phyloP scores from a whole-genome alignment of 2,113 vertebrate genomes.

The Phylloscopus trochilus region DNA sequence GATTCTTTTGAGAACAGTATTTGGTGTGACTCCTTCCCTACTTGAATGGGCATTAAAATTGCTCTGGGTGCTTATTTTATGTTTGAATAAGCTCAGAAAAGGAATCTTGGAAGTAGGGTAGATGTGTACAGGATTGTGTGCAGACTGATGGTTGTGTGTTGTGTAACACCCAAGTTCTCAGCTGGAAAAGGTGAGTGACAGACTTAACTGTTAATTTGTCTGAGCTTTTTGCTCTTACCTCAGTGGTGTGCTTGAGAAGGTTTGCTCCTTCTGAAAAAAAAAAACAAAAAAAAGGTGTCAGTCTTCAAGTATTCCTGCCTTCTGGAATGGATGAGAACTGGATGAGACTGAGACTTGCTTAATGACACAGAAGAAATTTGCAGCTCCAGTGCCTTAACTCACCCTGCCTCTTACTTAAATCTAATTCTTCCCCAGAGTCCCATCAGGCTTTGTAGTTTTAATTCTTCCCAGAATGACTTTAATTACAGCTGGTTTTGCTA shows the following conservation, averaged over 20 bases:
- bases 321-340: neutral
- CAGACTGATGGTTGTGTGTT: neutral
- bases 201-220: neutral
- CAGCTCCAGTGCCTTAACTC: neutral
- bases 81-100: neutral
- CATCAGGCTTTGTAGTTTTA: neutral
- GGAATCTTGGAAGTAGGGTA: neutral
- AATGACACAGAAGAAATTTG: neutral
- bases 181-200: neutral
- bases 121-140: neutral
- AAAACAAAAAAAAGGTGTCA: neutral
- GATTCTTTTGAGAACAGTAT: neutral
- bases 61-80: neutral
- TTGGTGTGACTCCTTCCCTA: neutral
- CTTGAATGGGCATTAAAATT: neutral
- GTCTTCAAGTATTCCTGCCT: neutral
- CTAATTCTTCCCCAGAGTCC: neutral
- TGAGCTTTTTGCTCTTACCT: neutral
- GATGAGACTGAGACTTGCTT: neutral
- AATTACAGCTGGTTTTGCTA: neutral
- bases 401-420: neutral
- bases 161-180: neutral
- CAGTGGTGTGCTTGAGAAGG: neutral
- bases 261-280: accelerated
- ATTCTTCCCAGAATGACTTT: neutral